A percentile compares a stretch with the other conserved stretches of the same genome.
These are phyloP conservation scores for Nephrotoma guestfalica DNA, from an alignment of 2,888 invertebrate species.

Conservation along the genomic window DNA sequence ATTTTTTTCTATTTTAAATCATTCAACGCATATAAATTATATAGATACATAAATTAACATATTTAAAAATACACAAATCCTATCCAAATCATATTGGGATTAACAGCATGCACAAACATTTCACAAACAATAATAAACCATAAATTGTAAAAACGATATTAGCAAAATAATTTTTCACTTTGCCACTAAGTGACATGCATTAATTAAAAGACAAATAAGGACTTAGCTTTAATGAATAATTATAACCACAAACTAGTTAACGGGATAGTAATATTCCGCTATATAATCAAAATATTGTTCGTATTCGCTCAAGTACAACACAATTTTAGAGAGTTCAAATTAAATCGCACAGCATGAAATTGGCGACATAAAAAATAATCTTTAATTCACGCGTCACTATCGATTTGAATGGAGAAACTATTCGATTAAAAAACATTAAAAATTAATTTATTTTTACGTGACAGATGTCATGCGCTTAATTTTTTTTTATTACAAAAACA, in stretches of 20 bases:
- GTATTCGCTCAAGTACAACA: background rate
- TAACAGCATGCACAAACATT: background rate
- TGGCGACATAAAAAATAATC: background rate
- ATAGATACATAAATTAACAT: background rate
- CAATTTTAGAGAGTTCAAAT: background rate
- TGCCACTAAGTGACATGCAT: background rate
- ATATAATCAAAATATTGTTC: background rate
- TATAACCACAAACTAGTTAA: background rate
- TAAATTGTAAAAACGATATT: background rate
- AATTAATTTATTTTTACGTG: background rate
- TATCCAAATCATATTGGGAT: background rate
- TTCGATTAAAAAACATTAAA: background rate
- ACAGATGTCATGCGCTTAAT: background rate
- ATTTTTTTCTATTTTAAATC: background rate
- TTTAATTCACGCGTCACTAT: background rate
- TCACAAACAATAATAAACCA: background rate
- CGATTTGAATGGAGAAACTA: background rate
- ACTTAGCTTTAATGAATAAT: background rate
- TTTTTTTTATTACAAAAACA: background rate
- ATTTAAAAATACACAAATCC: background rate
- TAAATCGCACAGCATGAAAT: background rate
- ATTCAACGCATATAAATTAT: background rate
- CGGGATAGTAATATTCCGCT: background rate
- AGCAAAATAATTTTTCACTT: background rate
- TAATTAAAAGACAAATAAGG: background rate